These are phyloP conservation scores for Cyclura pinguis DNA, from an alignment of 2,797 vertebrate genomes.

Conservation along the genomic window DNA sequence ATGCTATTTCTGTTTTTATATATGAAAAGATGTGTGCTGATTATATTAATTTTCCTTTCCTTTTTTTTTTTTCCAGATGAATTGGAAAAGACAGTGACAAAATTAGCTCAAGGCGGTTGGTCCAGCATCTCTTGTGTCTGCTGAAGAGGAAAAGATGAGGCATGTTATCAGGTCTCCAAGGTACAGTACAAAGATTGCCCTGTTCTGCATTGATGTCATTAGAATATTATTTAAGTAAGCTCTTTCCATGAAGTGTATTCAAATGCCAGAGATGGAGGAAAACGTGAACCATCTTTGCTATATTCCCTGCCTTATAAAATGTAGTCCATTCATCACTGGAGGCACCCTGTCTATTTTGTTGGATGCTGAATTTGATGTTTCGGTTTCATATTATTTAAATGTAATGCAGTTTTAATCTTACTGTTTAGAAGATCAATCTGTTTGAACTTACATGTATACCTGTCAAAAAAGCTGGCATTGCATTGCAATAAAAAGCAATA, in stretches of 20 bases:
- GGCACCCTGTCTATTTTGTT: not conserved
- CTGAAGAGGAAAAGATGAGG: conserved; percentile 54
- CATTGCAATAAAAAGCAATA: not conserved
- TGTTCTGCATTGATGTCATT: conserved; percentile 52
- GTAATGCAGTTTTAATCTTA: not conserved
- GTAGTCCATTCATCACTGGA: not conserved
- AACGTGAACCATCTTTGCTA: conserved; percentile 14
- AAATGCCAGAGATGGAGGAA: conserved; percentile 48
- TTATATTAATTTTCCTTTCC: conserved; percentile 44
- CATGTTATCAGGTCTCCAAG: conserved; percentile 45
- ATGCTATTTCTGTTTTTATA: not conserved
- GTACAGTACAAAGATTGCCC: conserved; percentile 53
- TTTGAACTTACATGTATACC: no score
- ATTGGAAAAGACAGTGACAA: conserved; percentile 53
- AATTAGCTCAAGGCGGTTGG: conserved; percentile 54
- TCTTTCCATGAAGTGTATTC: conserved; percentile 49
- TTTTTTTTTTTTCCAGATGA: conserved; percentile 65
- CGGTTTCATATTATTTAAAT: not conserved
- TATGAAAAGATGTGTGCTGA: not conserved
- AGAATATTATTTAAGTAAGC: conserved; percentile 62
- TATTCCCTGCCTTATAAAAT: conserved; percentile 29
- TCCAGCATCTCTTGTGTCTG: conserved; percentile 34
- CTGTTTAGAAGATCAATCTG: not conserved
- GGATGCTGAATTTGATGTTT: not conserved
- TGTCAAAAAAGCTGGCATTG: not conserved